Conservation (phyloP, 2,888 invertebrate genomes). For the Punctoribates punctum region DNA sequence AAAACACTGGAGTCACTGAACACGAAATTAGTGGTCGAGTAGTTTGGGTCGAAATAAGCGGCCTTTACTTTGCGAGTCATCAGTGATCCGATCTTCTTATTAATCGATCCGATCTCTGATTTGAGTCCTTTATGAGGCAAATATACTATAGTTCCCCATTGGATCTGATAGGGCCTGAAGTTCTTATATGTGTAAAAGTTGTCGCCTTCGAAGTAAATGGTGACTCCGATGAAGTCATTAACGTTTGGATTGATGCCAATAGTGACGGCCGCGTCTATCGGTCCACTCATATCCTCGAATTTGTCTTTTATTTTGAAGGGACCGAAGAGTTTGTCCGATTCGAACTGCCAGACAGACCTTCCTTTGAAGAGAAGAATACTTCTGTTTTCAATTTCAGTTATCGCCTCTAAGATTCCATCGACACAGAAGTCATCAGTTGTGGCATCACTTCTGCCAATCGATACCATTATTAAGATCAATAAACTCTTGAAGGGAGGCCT, state of each 20-base stretch:
- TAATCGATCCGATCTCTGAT: background rate
- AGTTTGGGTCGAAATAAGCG: constrained; percentile 3
- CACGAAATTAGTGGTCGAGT: background rate
- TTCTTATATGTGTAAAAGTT: background rate
- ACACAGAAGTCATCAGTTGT: background rate
- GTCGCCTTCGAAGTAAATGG: background rate
- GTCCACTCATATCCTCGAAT: background rate
- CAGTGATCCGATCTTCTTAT: background rate
- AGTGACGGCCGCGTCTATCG: background rate
- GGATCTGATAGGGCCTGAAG: constrained; percentile 3
- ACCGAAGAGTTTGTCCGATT: background rate
- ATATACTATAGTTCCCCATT: constrained; percentile 4
- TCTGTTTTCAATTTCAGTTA: background rate
- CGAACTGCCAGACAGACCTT: too few species aligned
- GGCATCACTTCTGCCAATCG: too few species aligned
- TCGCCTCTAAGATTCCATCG: background rate
- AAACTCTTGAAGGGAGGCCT: too few species aligned
- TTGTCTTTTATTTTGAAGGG: background rate
- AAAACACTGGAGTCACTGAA: background rate
- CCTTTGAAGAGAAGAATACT: background rate
- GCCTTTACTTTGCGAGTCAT: background rate
- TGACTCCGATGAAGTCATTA: background rate
- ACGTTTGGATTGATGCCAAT: background rate
- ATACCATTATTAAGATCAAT: too few species aligned
- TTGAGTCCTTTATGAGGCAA: background rate